Evolutionary conservation across 2,888 invertebrate genomes (phyloP), one percentile per base, ranked within the genome.

Genomic region (Psococerastis gibbosa): DNA sequence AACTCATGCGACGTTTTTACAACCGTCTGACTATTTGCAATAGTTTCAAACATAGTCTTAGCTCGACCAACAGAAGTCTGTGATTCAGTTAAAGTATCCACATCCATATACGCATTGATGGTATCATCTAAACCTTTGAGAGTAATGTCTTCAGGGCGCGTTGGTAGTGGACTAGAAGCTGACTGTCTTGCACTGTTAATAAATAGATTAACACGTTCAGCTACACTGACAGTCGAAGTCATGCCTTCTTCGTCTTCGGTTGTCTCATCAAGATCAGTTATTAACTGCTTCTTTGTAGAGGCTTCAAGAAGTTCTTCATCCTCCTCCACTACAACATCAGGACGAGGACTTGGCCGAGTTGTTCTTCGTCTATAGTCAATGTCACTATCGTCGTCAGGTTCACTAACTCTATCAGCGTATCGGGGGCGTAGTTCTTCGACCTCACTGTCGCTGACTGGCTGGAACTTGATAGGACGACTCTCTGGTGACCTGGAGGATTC

Each of bases 381-480:
- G 20, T 38, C 38, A 22, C 38, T 38, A 20, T 38, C 71, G 53
- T 81, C 80, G 49, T 80, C 81, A 1, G 82, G 81, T 57, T 82
- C 81, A 52, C 68, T 71, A 1, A 81, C 73, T 53, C 72, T 70
- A 57, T 82, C 80, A 0, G 82, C 81, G 55, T 75, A 78, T 44
- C 81, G 67, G 2, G 78, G 76, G 43, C 67, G 69, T 15, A 35
- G 32, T 20, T 38, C 38, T 38, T 38, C 34, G 22, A 41, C 32
- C 33, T 33, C 20, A 34, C 15, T 9, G 41, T 32, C 17, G 42
- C 13, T 3, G 33, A 32, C 4, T 31, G 41, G 5, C n/a, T 32
- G 8, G 42, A 32, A 9, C 22, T 16, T 15, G n/a, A 22, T 2
- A 17, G 32, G 23, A 23, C 45, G 9, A 15, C 27, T 15, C 23